phyloP scores from a whole-genome alignment of 2,888 invertebrate species.

The Ypsolopha sequella region DNA sequence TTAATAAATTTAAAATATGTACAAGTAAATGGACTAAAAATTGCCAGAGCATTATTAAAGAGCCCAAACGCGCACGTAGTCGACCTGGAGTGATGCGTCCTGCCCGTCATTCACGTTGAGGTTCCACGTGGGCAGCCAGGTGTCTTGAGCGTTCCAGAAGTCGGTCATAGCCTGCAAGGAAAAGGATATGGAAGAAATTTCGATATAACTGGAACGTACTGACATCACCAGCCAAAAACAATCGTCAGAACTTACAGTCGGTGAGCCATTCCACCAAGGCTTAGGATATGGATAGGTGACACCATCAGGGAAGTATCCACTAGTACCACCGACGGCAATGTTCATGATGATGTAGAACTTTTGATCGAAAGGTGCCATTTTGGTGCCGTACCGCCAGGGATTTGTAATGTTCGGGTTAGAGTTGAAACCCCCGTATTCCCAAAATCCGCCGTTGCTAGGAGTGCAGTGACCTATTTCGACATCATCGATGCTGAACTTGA shows the following conservation, averaged over 20 bases:
- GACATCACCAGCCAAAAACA: no score
- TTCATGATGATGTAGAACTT: constrained; percentile 76
- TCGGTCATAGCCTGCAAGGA: constrained; percentile 59
- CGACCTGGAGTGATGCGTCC: constrained; percentile 73
- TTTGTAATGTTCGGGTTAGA: constrained; percentile 56
- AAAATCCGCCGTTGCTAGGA: constrained; percentile 73
- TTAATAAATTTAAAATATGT: not conserved
- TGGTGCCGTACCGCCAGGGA: constrained; percentile 66
- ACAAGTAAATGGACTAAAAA: no score
- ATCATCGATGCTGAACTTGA: constrained; percentile 67
- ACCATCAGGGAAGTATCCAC: constrained; percentile 75
- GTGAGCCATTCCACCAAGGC: constrained; percentile 72
- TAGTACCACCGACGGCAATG: constrained; percentile 76
- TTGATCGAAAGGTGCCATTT: constrained; percentile 78
- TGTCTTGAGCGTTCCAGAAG: constrained; percentile 71
- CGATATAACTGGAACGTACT: not conserved
- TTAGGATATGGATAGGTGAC: constrained; percentile 66
- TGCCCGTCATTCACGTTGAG: constrained; percentile 57
- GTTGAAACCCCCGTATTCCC: constrained; percentile 72
- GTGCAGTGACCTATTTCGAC: constrained; percentile 58
- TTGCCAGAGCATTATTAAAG: constrained; percentile 30
- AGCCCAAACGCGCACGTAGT: constrained; percentile 77
- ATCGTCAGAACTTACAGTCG: constrained; percentile 40
- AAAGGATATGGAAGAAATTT: not conserved
- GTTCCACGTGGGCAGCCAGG: constrained; percentile 74